Conservation (phyloP, 2,113 vertebrate species). For the human region GRCh38 chr4:71321001-71321500, state of each 20-base stretch:
- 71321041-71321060: not conserved
- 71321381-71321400: not conserved
- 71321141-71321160: not conserved
- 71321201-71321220: conserved; percentile 35
- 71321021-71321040: not conserved
- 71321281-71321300: not conserved
- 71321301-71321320: not conserved
- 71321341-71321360: not conserved
- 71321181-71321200: not conserved
- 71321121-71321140: not conserved
- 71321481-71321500: not conserved
- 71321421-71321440: not conserved
- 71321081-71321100: not conserved
- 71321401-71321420: conserved; percentile 4
- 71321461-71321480: not conserved
- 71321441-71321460: not conserved
- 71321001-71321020: not conserved
- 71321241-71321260: not conserved
- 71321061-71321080: not conserved
- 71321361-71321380: conserved; percentile 1
- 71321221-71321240: not conserved
- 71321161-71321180: not conserved
- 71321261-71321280: not conserved
- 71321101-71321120: not conserved
- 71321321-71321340: not conserved